These are phyloP conservation scores for Leuciscus waleckii DNA, from an alignment of 2,797 vertebrate genomes.

Conservation along the genomic window DNA sequence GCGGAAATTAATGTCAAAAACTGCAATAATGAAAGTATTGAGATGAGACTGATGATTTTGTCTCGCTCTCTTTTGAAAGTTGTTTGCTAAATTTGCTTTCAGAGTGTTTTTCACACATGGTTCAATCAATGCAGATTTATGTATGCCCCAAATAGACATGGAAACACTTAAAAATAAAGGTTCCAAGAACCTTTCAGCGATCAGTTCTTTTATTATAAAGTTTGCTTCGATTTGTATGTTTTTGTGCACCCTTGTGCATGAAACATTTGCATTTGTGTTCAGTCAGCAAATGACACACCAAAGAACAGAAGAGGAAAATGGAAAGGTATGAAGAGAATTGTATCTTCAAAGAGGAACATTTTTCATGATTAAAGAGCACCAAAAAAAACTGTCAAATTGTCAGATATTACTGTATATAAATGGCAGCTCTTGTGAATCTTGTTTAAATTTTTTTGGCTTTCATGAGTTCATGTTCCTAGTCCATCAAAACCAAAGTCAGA, in stretches of 20 bases:
- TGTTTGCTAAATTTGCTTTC: conserved; percentile 30
- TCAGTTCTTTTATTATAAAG: background rate
- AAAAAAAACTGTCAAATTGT: background rate
- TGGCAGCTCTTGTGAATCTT: background rate
- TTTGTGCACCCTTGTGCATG: background rate
- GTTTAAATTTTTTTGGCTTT: background rate
- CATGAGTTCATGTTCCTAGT: background rate
- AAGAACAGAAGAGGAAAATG: background rate
- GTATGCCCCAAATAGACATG: background rate
- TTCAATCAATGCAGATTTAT: background rate
- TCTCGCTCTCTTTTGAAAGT: conserved; percentile 17
- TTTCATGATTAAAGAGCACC: background rate
- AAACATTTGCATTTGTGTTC: conserved; percentile 16
- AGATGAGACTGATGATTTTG: conserved; percentile 31
- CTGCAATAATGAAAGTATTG: conserved; percentile 36
- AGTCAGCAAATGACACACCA: background rate
- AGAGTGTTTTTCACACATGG: background rate
- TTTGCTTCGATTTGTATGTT: background rate
- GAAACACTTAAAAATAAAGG: background rate
- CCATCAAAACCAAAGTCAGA: background rate
- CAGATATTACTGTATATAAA: background rate
- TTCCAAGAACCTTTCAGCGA: background rate
- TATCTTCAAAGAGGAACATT: background rate
- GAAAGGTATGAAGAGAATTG: background rate
- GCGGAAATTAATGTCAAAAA: conserved; percentile 53